Evolutionary conservation across 2,888 invertebrate genomes (phyloP).

Genomic region (Rhagophthalmus giganteus): DNA sequence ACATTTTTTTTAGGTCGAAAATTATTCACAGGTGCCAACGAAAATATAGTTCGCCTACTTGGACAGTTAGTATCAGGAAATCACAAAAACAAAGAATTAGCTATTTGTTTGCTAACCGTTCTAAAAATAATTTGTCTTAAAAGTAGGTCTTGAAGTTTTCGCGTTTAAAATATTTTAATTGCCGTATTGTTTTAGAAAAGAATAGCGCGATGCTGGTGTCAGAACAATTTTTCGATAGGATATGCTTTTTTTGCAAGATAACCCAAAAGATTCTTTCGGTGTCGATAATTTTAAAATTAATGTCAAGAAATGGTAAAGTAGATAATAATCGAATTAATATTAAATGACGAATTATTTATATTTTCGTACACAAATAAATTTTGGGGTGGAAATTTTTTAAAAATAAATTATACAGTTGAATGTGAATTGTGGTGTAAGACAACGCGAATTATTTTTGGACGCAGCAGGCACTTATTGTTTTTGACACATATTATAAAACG

Average conservation of each 20-base stretch:
- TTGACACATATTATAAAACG: too few relatives aligned
- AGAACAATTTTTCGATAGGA: slow-evolving; percentile 30
- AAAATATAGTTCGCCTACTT: slow-evolving; percentile 13
- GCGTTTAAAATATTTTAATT: slow-evolving; percentile 1
- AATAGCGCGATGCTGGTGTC: slow-evolving; percentile 32
- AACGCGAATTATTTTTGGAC: too few relatives aligned
- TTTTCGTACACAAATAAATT: too few relatives aligned
- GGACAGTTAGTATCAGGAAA: slow-evolving; percentile 8
- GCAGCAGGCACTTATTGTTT: too few relatives aligned
- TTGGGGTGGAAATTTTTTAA: too few relatives aligned
- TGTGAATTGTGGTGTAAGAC: too few relatives aligned
- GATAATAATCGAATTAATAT: too few relatives aligned
- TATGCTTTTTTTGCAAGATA: slow-evolving; percentile 20
- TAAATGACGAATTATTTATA: too few relatives aligned
- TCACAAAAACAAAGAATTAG: slow-evolving; percentile 13
- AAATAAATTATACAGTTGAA: too few relatives aligned
- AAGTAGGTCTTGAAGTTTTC: slow-evolving; percentile 29
- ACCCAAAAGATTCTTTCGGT: slow-evolving; percentile 31
- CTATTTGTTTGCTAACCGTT: slow-evolving; percentile 25
- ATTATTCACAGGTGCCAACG: slow-evolving; percentile 2
- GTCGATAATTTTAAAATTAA: slow-evolving; percentile 33
- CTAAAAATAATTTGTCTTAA: slow-evolving; percentile 35
- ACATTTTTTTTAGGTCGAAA: slow-evolving; percentile 10
- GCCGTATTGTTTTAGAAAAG: slow-evolving; percentile 24
- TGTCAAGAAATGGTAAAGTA: slow-evolving; percentile 36